These are phyloP conservation scores for Ostrea edulis DNA, from an alignment of 1,140 invertebrate genomes.

Conservation along the genomic window DNA sequence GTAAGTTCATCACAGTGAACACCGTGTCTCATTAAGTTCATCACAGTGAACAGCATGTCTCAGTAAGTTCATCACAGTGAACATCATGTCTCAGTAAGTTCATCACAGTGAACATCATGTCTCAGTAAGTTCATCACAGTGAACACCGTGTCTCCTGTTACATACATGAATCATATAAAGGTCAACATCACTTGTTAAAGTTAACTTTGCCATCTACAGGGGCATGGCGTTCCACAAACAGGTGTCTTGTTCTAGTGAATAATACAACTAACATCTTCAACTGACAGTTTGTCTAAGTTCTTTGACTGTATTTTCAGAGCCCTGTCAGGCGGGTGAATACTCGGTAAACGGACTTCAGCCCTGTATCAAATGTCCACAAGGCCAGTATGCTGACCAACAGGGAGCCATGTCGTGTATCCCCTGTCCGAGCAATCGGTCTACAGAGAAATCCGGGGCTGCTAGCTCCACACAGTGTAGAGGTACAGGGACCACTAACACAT, in stretches of 20 bases:
- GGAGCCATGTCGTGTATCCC: slow-evolving; percentile 23
- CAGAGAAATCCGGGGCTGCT: slow-evolving; percentile 33
- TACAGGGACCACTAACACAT: background rate
- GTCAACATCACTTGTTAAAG: background rate
- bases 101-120: background rate
- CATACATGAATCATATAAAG: too few relatives aligned
- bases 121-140: background rate
- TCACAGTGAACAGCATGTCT: background rate
- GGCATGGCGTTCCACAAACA: background rate
- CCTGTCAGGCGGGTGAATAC: slow-evolving; percentile 52
- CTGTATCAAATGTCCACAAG: slow-evolving; percentile 52
- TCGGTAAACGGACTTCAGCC: slow-evolving; percentile 55
- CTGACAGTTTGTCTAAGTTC: background rate
- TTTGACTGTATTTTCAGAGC: slow-evolving; percentile 8
- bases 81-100: background rate
- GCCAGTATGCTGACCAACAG: slow-evolving; percentile 42
- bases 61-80: background rate
- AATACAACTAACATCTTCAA: background rate
- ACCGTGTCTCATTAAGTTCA: too few relatives aligned
- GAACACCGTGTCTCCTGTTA: background rate
- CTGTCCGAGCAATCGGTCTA: slow-evolving; percentile 41
- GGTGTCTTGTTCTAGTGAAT: background rate
- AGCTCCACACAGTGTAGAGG: slow-evolving; percentile 37
- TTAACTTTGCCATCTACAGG: background rate
- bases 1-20: slow-evolving; percentile 23